phyloP scores from a whole-genome alignment of 2,888 invertebrate genomes.

The Flexamia atlantica region DNA sequence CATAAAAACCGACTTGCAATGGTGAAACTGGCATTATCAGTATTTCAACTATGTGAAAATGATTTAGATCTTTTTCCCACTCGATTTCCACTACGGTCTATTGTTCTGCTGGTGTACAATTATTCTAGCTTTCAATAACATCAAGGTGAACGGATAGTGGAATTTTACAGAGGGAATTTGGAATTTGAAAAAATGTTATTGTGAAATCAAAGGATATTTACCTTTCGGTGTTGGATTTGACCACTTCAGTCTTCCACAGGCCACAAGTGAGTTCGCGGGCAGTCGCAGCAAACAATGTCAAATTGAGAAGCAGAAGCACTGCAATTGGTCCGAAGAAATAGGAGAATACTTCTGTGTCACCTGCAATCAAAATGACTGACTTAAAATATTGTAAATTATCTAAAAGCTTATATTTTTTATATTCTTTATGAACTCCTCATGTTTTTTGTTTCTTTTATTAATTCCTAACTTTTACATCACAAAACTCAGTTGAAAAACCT shows the following conservation, averaged over 20 bases:
- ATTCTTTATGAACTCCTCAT: too few relatives aligned
- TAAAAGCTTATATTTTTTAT: too few relatives aligned
- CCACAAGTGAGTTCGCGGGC: conserved; percentile 92
- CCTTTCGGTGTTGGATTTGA: conserved; percentile 89
- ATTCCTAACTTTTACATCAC: too few relatives aligned
- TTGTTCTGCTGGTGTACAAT: background rate
- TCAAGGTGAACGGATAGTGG: conserved; percentile 18
- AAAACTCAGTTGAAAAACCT: too few relatives aligned
- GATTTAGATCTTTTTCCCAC: conserved; percentile 22
- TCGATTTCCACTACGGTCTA: conserved; percentile 5
- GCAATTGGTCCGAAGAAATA: conserved; percentile 93
- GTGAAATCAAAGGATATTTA: too few relatives aligned
- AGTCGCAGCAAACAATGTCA: conserved; percentile 88
- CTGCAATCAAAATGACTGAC: conserved; percentile 75
- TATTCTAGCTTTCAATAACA: background rate
- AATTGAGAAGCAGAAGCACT: conserved; percentile 85
- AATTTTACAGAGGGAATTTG: background rate
- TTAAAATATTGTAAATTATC: too few relatives aligned
- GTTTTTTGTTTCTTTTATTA: too few relatives aligned
- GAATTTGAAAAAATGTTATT: too few relatives aligned
- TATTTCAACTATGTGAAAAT: conserved; percentile 27
- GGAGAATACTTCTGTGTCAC: conserved; percentile 87
- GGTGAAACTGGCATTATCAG: background rate
- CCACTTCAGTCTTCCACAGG: conserved; percentile 92
- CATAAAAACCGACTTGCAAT: background rate